Base-by-base conservation (phyloP, 2,797 vertebrate genomes). In the Danio albolineatus region DNA sequence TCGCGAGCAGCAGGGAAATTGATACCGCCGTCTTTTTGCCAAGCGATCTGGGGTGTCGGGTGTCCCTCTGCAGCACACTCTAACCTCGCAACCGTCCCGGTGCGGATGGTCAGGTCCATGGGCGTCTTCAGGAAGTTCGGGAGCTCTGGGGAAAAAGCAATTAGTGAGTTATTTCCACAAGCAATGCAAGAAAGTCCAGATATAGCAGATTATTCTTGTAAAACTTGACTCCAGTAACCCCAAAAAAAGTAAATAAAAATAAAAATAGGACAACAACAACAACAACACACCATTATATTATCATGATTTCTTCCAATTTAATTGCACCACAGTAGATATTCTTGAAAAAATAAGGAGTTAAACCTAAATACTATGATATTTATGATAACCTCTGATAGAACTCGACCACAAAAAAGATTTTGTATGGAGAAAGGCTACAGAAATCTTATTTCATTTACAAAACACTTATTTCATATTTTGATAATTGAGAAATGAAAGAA, bases 1-100 rank as follows among this genome's bases (percentile, higher is more conserved):
- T 99, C 97, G 0, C 98, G 95, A 0, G 98, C 98, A 0, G 98
- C 98, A 0, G 98, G 98, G 78, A 99, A 99, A 90, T 99, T 98
- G 0, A 95, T 97, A 78, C 98, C 98, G 0, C 97, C 97, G 0
- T 99, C 98, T 76, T 99, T 99, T 85, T 98, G 97, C 98, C 97
- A 99, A 69, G 98, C 97, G 6, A 99, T 98, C 91, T 99, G 96
- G 0, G 98, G 97, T 12, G 95, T 91, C 0, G 97, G 97, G 84
- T 98, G 96, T 0, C 97, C 98, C 17, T 94, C 88, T 0, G 98
- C 97, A 0, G 97, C 97, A 0, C 98, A 99, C 73, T 99, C 98
- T 81, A 99, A 88, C 64, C 98, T 92, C 0, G 98, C 98, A 36
- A 94, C 98, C 0, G 97, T 94, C 12, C 97, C 97, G 0, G 96